Percentiles rank a stretch among this genome's conserved stretches.
These are phyloP conservation scores for Gymnorhina tibicen DNA, from an alignment of 2,113 vertebrate species.

Conservation along the genomic window DNA sequence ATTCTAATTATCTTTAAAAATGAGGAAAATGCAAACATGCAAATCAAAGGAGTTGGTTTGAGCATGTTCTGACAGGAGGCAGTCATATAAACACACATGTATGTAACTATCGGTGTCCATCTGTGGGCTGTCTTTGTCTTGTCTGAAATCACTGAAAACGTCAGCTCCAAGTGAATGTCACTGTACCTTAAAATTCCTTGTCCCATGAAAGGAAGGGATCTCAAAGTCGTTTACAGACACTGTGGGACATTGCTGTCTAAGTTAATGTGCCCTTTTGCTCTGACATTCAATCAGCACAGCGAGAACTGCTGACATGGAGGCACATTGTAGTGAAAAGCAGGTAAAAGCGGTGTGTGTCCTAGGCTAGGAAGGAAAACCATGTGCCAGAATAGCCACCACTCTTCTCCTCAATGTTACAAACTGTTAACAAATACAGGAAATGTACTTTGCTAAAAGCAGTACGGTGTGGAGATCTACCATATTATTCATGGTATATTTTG, in stretches of 20 bases:
- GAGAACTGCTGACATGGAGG: neutral
- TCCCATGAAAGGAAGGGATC: neutral
- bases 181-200: neutral
- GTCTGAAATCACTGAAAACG: neutral
- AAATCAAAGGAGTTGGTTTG: neutral
- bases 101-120: neutral
- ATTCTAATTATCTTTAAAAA: neutral
- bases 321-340: neutral
- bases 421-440: constrained; percentile 57
- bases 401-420: neutral
- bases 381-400: neutral
- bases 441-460: constrained; percentile 49
- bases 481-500: constrained; percentile 4
- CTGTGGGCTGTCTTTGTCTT: neutral
- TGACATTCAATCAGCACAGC: fast-evolving
- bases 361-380: neutral
- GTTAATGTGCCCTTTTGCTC: neutral
- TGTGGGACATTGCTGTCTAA: neutral
- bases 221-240: constrained; percentile 45
- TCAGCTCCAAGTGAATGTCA: neutral
- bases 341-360: neutral
- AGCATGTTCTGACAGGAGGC: neutral
- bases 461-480: neutral
- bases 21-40: neutral
- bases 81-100: neutral